Base-by-base conservation (phyloP, 2,113 vertebrate genomes). In the Ictalurus punctatus region DNA sequence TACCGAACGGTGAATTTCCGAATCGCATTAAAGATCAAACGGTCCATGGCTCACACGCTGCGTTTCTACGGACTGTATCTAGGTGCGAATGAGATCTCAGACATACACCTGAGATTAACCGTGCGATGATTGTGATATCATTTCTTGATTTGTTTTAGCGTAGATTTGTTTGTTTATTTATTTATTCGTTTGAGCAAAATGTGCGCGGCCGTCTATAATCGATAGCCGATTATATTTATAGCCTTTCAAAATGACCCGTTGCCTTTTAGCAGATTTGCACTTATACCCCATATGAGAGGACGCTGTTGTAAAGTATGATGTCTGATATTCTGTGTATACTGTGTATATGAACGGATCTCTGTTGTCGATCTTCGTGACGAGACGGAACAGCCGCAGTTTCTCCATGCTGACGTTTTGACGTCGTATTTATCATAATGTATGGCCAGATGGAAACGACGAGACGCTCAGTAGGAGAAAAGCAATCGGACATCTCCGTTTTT, bases 211-310 rank as follows among this genome's bases (percentile, higher is more conserved):
- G 13, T 76, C 21, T 76, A 48, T 76, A 76, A 44, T 9, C 73
- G 25, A 76, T 4, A 76, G 9, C 9, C 37, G 25, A 25, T 76
- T 17, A 48, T 76, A 76, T 44, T 76, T 44, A 76, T 4, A 25
- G 2, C 37, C 37, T 76, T 76, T 44, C 37, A 44, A 21, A 76
- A 67, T 23, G 34, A 87, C 59, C 34, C 12, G 12, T 83, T 88
- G 79, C 79, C 79, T 88, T 87, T 88, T 61, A 61, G 87, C 87
- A 83, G 30, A 88, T 88, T 88, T 88, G 87, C 87, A 88, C 80
- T 83, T 78, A 37, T 83, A 81, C 78, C 1, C 23, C 16, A 34
- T 25, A 81, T 61, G 17, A 65, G 65, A 17, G 30, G 17, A 30
- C 7, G 25, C 6, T 63, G 61, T 54, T 67, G 48, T 88, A 30